Evolutionary conservation across 2,888 invertebrate genomes (phyloP), one percentile per base, ranked within the genome.

Genomic region (Micoletzkya japonica): DNA sequence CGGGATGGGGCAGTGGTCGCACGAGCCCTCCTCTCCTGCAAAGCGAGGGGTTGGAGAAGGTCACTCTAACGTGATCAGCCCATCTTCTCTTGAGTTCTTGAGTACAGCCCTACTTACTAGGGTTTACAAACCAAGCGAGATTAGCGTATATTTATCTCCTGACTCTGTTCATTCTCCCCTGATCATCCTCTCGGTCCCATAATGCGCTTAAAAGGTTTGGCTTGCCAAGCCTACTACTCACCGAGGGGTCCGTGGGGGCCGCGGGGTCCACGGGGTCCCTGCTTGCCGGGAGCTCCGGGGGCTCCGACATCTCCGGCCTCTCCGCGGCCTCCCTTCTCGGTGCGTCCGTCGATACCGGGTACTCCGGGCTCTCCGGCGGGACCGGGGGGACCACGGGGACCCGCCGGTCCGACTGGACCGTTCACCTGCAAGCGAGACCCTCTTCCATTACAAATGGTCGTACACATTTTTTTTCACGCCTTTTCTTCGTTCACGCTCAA

Each of bases 1-100:
- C 49, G 83, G 82, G 73, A 80, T 81, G 61, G 84, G 84, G 74
- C 84, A 84, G 73, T 84, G 84, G 63, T 83, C 84, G 81, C 84
- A 84, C 32, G 77, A 75, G 57, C 84, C 84, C 73, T 84, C 82
- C 68, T 84, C 83, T 75, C 84, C 83, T 73, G 58, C 39, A 73
- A 61, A 20, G 17, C 14, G 14, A n/a, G 56, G 14, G 14, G 14
- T 44, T 44, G 44, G 44, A 44, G 20, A 44, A 44, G 14, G 10
- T 20, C 44, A 44, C 10, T 14, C 14, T 26, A 56, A 56, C 14
- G n/a, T 17, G n/a, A 24, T 56, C 56, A 14, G 56, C 49, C 17
- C 17, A 49, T 17, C 17, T 17, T 20, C 17, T 49, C n/a, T 49
- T 49, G 17, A 49, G 49, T 20, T n/a, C 49, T 49, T 49, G 17